A percentile compares a stretch with the other conserved stretches of the same genome.
Conservation (phyloP, 2,888 invertebrate genomes). For the Trachelus iudaicus region DNA sequence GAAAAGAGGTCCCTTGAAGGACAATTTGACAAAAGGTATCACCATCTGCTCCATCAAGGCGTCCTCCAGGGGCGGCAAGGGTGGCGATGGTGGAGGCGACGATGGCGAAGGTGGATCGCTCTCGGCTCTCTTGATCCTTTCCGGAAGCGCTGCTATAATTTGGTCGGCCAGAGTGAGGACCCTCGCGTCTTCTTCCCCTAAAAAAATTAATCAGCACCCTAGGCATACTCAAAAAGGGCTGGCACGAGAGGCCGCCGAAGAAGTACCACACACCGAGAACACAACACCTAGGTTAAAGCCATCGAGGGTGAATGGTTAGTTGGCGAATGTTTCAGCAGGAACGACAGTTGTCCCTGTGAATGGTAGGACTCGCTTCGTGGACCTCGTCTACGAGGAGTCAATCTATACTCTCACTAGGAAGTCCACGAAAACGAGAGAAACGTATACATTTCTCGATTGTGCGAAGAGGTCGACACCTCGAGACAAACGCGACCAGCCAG, state of each 20-base stretch:
- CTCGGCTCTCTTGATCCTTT: conserved; percentile 85
- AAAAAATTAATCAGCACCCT: conserved; percentile 59
- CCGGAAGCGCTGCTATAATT: conserved; percentile 98
- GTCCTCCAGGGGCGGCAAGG: conserved; percentile 57
- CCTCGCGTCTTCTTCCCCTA: conserved; percentile 92
- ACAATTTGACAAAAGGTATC: conserved; percentile 18
- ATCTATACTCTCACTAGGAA: neutral
- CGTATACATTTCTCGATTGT: neutral
- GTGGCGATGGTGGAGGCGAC: conserved; percentile 58
- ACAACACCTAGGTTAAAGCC: neutral
- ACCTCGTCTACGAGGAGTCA: neutral
- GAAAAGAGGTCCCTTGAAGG: neutral
- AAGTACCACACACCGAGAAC: conserved; percentile 3
- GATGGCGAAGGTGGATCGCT: conserved; percentile 63
- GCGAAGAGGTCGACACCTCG: neutral
- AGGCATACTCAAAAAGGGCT: conserved; percentile 48
- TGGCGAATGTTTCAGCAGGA: neutral
- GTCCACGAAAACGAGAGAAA: neutral
- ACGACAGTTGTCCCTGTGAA: neutral
- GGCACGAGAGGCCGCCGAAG: conserved; percentile 18
- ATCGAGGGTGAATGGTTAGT: neutral
- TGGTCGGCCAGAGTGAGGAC: conserved; percentile 95
- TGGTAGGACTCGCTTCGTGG: neutral
- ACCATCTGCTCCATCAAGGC: conserved; percentile 67
- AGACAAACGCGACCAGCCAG: neutral